Base-by-base conservation (phyloP, 92 coral and sea anemone genomes). In the Blastomussa wellsi region DNA sequence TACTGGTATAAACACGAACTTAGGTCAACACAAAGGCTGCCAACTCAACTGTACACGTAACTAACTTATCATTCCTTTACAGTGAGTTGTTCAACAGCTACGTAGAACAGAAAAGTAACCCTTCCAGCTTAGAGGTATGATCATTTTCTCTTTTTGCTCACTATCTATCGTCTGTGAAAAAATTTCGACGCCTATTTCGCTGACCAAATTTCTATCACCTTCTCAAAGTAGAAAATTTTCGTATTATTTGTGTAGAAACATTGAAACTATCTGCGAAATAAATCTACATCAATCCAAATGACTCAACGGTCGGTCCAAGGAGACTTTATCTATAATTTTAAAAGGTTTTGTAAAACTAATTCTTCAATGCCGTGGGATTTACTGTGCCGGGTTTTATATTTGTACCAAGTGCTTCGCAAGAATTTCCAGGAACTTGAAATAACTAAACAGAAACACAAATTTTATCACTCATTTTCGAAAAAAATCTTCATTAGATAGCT, bases 1-100 rank as follows among this genome's bases (percentile, higher is more conserved):
- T 20, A 72, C 77, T 22, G 51, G 52, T 47, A 9, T 29, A 4
- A 72, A 72, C 77, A 72, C 52, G 77, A 72, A 72, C 77, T 13
- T 39, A 47, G 41, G 77, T 72, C 57, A 73, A 73, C 35, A 73
- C 31, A 73, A 33, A 73, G 53, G 36, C 2, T 41, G 26, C 42
- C 39, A 41, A 73, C 26, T 73, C 37, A n/a, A n/a, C 7, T 49
- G 32, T 51, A 73, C 15, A 9, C 29, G 47, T 15, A 22, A 38
- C 28, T 71, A 20, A 37, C 76, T 71, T 37, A 71, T 38, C 47
- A 19, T 37, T 71, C 28, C 49, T 37, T 37, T 15, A 71, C 76
- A 71, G 76, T 1, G 35, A 41, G 44, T 41, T 20, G 28, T 62
- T 62, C 26, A 19, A 62, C 10, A 19, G 26, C 68, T 20, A 62